These are phyloP conservation scores for Tiphia femorata DNA, from an alignment of 2,888 invertebrate species.

Conservation along the genomic window DNA sequence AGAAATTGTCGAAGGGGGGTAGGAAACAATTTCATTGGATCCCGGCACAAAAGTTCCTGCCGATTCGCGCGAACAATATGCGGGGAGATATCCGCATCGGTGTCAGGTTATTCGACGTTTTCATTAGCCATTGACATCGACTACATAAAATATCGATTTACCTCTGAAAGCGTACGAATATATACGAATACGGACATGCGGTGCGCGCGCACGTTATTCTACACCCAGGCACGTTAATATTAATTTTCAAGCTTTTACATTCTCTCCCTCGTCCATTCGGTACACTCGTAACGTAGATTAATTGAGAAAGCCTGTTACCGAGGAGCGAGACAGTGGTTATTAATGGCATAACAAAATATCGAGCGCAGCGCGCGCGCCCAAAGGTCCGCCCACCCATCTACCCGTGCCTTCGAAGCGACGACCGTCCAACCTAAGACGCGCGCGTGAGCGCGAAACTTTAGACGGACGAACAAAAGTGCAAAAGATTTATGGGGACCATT, in stretches of 20 bases:
- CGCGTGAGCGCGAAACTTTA: conserved; percentile 24
- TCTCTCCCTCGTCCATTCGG: conserved; percentile 37
- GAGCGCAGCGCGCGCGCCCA: conserved; percentile 24
- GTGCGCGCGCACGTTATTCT: no score
- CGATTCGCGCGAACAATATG: conserved; percentile 27
- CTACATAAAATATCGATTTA: conserved; percentile 46
- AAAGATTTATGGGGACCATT: not conserved
- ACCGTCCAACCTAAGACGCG: conserved; percentile 32
- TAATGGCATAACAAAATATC: conserved; percentile 50
- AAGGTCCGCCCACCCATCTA: no score
- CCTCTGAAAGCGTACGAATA: conserved; percentile 26
- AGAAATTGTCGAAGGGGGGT: no score
- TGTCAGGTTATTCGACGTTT: conserved; percentile 45
- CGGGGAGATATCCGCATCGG: conserved; percentile 33
- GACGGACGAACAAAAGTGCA: not conserved
- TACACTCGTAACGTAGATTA: conserved; percentile 58
- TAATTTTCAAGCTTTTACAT: conserved; percentile 51
- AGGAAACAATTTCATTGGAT: no score
- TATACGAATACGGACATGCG: conserved; percentile 31
- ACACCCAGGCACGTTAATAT: no score
- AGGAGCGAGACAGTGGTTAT: conserved; percentile 44
- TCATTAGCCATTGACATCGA: conserved; percentile 46
- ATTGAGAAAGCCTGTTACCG: conserved; percentile 59
- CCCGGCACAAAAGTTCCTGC: no score
- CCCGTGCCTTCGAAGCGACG: no score